Evolutionary conservation across 2,113 vertebrate genomes (phyloP), one percentile per base, ranked within the genome.

Genomic region (Tragelaphus strepsiceros): DNA sequence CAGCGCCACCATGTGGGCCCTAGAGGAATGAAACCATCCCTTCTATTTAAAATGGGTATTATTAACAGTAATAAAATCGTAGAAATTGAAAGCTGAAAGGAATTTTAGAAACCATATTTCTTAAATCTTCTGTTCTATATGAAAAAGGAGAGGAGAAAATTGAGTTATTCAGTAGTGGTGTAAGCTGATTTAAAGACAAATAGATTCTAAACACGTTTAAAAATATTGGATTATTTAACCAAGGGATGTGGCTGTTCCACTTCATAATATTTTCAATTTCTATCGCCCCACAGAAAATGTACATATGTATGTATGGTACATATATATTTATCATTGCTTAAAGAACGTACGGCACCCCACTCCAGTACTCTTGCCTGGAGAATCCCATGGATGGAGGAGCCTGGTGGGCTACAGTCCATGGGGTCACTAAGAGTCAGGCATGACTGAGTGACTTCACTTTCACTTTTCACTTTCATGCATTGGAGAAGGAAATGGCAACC

Each of bases 1-100:
- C 97, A 98, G 98, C 98, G 97, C 98, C 98, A 98, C 81, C 59
- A 51, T 98, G 98, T 97, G 98, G 97, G 91, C 56, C 19, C 78
- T 1, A 0, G 94, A 90, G 8, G 85, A 96, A 96, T 54, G 53
- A 87, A 88, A 22, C 32, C 88, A 87, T 5, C 17, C 8, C 7
- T 28, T 81, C 21, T 61, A 0, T 59, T 46, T 51, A 32, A 35
- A 46, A 89, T 74, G 15, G 56, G 1, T 0, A 13, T 90, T 21
- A 85, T 9, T 81, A 5, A 43, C 56, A 7, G 9, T 81, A 92
- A 96, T 95, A 95, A 56, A 94, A 80, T 30, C 0, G 1, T 91
- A 94, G 92, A 94, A 92, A 95, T 94, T 82, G 92, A 94, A 97
- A 94, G 85, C 90, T 35, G 67, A 61, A 88, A 95, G 90, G 88